phyloP scores from a whole-genome alignment of 37 sponge, comb jelly and placozoan species.

The Theonella swinhoei region DNA sequence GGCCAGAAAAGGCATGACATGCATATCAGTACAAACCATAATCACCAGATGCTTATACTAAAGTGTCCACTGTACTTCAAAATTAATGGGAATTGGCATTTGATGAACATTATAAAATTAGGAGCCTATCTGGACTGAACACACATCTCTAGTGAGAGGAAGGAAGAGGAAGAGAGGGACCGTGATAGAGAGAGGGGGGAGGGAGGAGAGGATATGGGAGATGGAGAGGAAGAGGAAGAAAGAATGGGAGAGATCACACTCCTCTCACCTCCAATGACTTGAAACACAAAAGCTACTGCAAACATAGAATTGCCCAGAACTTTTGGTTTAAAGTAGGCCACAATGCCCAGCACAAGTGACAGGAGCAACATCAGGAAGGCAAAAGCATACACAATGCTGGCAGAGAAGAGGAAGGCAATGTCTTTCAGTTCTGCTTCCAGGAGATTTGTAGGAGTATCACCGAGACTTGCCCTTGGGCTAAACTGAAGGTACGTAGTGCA shows the following conservation, averaged over 20 bases:
- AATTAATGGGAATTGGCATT: too few relatives aligned
- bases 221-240: too few relatives aligned
- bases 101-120: too few relatives aligned
- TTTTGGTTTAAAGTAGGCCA: slow-evolving; percentile 68
- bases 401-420: slow-evolving; percentile 48
- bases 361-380: slow-evolving; percentile 58
- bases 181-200: too few relatives aligned
- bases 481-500: slow-evolving; percentile 4
- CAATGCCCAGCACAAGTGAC: slow-evolving; percentile 54
- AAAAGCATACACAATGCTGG: slow-evolving; percentile 54
- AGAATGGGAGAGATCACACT: neutral
- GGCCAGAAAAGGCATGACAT: too few relatives aligned
- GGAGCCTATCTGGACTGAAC: too few relatives aligned
- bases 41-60: too few relatives aligned
- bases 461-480: neutral
- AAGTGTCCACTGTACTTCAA: too few relatives aligned
- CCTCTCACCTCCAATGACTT: slow-evolving; percentile 67
- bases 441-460: neutral
- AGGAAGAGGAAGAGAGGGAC: too few relatives aligned
- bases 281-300: slow-evolving; percentile 54
- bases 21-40: too few relatives aligned
- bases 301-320: slow-evolving; percentile 44
- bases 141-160: too few relatives aligned
- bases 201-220: too few relatives aligned
- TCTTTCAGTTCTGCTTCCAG: neutral